Conservation (phyloP, 1,140 invertebrate species). For the Drosophila pruinosa region DNA sequence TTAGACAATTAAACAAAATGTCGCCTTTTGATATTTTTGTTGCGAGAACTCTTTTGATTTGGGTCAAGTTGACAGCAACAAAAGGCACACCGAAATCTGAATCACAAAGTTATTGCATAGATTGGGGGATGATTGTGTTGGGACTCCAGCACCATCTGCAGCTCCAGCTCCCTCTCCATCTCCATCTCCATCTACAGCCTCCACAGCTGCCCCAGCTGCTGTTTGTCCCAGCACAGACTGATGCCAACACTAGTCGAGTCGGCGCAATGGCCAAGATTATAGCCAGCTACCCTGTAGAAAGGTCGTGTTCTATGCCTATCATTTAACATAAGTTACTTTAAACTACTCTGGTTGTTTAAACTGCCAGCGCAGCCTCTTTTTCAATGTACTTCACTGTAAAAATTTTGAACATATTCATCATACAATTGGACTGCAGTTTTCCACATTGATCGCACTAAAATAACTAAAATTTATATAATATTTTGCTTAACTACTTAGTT, state of each 20-base stretch:
- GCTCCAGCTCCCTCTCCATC: neutral
- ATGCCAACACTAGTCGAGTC: constrained; percentile 34
- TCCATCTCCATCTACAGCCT: neutral
- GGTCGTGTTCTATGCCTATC: neutral
- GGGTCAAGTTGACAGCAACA: constrained; percentile 51
- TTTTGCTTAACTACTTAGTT: no score
- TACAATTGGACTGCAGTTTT: no score
- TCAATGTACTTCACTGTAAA: no score
- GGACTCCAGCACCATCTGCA: neutral
- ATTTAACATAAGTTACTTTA: no score
- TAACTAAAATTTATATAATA: no score
- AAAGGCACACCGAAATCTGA: constrained; percentile 1
- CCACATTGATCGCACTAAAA: no score
- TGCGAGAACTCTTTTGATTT: constrained; percentile 39
- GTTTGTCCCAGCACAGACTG: neutral
- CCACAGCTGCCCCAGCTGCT: neutral
- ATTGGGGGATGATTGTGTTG: neutral
- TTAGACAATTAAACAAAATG: constrained; percentile 38
- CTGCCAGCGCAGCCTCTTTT: no score
- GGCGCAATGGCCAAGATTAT: constrained; percentile 35
- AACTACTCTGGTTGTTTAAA: no score
- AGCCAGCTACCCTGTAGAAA: neutral
- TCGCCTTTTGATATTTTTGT: constrained; percentile 15
- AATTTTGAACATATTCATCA: no score
- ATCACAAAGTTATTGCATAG: neutral